Evolutionary conservation across 37 sponge, comb jelly and placozoan genomes (phyloP).

Genomic region (Ianthella basta): DNA sequence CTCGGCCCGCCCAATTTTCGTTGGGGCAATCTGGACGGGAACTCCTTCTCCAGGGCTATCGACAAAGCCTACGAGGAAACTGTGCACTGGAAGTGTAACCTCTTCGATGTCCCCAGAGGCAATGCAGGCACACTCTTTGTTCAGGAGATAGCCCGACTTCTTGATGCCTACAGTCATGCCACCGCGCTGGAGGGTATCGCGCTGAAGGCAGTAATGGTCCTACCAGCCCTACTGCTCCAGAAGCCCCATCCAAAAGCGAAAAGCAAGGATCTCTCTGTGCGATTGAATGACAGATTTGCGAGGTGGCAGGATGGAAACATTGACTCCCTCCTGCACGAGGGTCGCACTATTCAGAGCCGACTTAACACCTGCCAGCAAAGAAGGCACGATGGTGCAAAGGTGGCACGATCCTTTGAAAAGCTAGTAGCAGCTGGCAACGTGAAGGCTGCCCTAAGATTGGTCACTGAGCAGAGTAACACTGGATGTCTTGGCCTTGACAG

Average conservation of each 20-base stretch:
- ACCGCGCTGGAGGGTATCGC: no score
- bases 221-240: neutral
- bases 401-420: constrained; percentile 5
- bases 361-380: neutral
- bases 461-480: neutral
- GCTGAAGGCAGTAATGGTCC: constrained; percentile 11
- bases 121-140: no score
- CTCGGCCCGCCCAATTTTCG: no score
- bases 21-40: no score
- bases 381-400: neutral
- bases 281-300: neutral
- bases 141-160: no score
- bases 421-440: constrained; percentile 1
- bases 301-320: neutral
- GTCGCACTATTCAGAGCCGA: neutral
- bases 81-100: no score
- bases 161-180: no score
- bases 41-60: no score
- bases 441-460: constrained; percentile 3
- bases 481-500: neutral
- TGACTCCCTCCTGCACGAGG: neutral
- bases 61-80: no score
- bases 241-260: neutral
- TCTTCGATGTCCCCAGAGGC: no score
- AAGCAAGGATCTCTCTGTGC: neutral